Conservation (phyloP, 2,113 vertebrate genomes). For the Elephantulus edwardii region DNA sequence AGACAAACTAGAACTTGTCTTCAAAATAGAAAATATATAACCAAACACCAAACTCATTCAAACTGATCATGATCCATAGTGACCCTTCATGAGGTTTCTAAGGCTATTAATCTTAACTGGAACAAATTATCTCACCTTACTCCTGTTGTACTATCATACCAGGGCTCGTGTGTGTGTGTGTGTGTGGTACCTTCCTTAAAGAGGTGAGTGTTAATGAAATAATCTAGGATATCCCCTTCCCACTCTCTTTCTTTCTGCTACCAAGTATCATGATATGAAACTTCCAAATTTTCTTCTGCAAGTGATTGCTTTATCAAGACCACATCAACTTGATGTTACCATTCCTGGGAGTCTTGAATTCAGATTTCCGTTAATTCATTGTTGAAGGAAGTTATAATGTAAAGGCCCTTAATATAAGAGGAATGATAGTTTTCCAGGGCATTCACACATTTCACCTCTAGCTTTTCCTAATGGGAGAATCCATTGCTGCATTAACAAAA, state of each 20-base stretch:
- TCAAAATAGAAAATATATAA: conserved; percentile 29
- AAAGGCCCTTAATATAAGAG: not conserved
- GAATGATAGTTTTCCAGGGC: not conserved
- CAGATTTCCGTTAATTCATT: not conserved
- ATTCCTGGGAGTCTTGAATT: not conserved
- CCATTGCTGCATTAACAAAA: not conserved
- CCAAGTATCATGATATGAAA: not conserved
- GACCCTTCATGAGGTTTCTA: too few species aligned
- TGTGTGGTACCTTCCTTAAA: not conserved
- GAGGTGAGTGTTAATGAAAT: not conserved
- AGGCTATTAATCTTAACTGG: too few species aligned
- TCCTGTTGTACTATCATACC: too few species aligned
- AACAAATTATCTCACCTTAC: too few species aligned
- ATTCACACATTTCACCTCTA: conserved; percentile 35
- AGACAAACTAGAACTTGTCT: not conserved
- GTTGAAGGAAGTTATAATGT: not conserved
- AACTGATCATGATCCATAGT: too few species aligned
- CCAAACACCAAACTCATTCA: too few species aligned
- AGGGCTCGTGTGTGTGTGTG: too few species aligned
- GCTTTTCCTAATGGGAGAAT: not conserved
- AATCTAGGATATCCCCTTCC: not conserved
- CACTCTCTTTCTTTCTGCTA: not conserved
- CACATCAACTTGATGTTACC: conserved; percentile 5
- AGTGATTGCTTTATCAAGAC: conserved; percentile 1
- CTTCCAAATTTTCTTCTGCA: conserved; percentile 5